Evolutionary conservation across 2,113 vertebrate species (phyloP), one percentile per base, ranked within the genome.

Genomic region (Dasypus novemcinctus): DNA sequence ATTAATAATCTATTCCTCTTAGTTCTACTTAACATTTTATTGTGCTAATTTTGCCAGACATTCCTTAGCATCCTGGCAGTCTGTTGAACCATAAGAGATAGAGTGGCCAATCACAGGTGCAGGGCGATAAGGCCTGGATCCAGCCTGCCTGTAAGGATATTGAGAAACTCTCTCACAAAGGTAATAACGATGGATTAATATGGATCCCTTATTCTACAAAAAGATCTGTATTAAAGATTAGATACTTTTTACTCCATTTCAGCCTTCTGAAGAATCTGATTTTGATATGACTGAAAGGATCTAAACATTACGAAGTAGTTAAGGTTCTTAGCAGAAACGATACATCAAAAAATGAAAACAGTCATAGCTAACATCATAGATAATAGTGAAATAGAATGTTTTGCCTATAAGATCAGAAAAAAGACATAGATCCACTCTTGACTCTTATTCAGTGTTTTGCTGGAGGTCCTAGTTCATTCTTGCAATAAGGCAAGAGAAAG

Each of bases 1-100:
- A 95, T 63, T 80, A 95, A 49, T 68, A 82, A 43, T 81, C 72
- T 88, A 54, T 86, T 92, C 81, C 33, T 93, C 75, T 68, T 29
- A 83, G 87, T 90, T 93, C 46, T 95, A 33, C 66, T 78, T 86
- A 88, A 86, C 13, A 72, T 68, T 27, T 2, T 54, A 74, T n/a
- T 86, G 68, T 78, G n/a, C 5, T 88, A 82, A 81, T 78, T 93
- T 94, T 49, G 57, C 17, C 36, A 91, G 61, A 46, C 27, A 71
- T 17, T 87, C 83, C 57, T 21, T 86, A 41, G 20, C 49, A 83
- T 96, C 68, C 46, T 59, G 63, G 33, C 31, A 93, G 80, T 90
- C 69, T 90, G 57, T 43, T 68, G 18, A 93, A 74, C 57, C 20
- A 49, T 9, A 85, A 71, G 31, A 93, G 74, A 91, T 11, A 57